Conservation (phyloP, 2,797 vertebrate species). For the Orestias chungarensis region DNA sequence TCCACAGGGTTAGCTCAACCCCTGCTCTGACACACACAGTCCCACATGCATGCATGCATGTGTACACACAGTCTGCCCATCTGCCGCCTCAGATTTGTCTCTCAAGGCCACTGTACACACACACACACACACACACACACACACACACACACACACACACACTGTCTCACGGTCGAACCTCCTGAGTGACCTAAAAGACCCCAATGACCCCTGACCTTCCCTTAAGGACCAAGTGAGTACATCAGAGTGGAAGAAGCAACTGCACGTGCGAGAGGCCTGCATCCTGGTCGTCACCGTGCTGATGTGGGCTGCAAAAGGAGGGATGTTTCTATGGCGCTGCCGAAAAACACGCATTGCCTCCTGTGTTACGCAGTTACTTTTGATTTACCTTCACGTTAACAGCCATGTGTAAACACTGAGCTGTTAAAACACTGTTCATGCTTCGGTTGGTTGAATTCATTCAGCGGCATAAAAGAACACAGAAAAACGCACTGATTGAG, state of each 20-base stretch:
- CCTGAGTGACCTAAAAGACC: constrained; percentile 67
- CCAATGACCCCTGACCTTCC: constrained; percentile 67
- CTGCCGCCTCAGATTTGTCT: constrained; percentile 67
- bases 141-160: constrained; percentile 28
- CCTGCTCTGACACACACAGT: constrained; percentile 44
- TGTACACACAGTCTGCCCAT: constrained; percentile 53
- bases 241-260: constrained; percentile 63
- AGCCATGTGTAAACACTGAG: constrained; percentile 25
- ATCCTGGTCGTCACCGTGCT: constrained; percentile 67
- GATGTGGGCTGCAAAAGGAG: constrained; percentile 37
- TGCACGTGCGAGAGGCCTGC: constrained; percentile 70
- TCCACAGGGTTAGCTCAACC: constrained; percentile 69
- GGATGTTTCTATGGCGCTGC: constrained; percentile 30
- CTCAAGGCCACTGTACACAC: constrained; percentile 66
- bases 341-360: constrained; percentile 6
- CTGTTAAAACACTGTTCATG: constrained; percentile 23
- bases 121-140: constrained; percentile 29
- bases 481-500: constrained; percentile 12
- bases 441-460: constrained; percentile 17
- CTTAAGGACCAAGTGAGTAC: constrained; percentile 60
- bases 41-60: constrained; percentile 25
- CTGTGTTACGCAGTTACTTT: constrained; percentile 20
- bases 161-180: constrained; percentile 43
- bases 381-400: constrained; percentile 16
- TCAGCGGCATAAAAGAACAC: constrained; percentile 14